Evolutionary conservation across 2,888 invertebrate species (phyloP), one percentile per base, ranked within the genome.

Genomic region (Alcis repandata): DNA sequence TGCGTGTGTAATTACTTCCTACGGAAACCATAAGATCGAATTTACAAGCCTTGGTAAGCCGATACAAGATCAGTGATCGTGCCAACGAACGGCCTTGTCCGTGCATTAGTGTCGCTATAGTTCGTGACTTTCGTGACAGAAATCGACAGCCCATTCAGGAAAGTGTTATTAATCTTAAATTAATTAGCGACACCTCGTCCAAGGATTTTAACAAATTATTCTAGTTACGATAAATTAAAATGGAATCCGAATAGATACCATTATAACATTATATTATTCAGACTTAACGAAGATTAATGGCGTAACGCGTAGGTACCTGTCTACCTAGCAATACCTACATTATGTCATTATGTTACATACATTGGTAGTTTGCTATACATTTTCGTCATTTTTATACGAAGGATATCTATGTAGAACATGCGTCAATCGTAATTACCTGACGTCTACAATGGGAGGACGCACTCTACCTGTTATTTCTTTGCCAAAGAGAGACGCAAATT

Each of bases 401-500:
- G 17, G 27, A 15, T 45, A 10, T 6, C 10, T 17, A 15, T 17
- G 4, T 33, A 15, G 15, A 32, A 76, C 79, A 81, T 85, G 77
- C 88, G 87, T 88, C 85, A 86, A 79, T 74, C 74, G 72, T 19
- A 77, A 76, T 77, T 76, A 73, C 63, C 80, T 89, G 88, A 89
- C 87, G 89, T 87, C 67, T 74, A 70, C 65, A 69, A 69, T 75
- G 77, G 22, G 17, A 40, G 41, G 20, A 53, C 82, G 86, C 83
- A 78, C 70, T 20, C 54, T 61, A 63, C 63, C 79, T 77, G 76
- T 78, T 74, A 36, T 56, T 45, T 84, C 80, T 88, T 84, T 73
- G 88, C 90, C 91, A 91, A 93, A 93, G 82, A 80, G 82, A 93
- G 92, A 85, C 90, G 92, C 81, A 91, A 78, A 92, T 85, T 91